Evolutionary conservation across 1,140 invertebrate genomes (phyloP), one percentile per base, ranked within the genome.

Genomic region (Pseudoatta argentina): DNA sequence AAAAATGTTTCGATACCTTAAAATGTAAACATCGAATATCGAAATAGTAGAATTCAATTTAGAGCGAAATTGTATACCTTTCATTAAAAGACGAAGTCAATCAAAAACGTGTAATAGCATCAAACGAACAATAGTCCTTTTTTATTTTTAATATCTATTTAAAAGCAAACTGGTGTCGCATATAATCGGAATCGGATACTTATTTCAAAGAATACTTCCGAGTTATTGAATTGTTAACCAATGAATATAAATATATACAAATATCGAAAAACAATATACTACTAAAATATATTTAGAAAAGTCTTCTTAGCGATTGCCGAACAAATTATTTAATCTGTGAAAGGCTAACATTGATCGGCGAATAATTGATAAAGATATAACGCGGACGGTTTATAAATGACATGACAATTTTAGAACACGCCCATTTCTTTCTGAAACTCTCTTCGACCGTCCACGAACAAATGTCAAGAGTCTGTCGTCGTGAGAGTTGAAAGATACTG

Each of bases 401-500:
- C 18, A 12, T 8, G 12, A 21, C 44, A 61, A 83, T 83, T 83
- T 75, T 83, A 61, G 57, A 48, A 34, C 12, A 14, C 3, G 0
- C 8, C n/a, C 10, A 61, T 48, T 3, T 75, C 18, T 30, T 24
- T 75, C 18, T 2, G 7, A 61, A 61, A 75, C 6, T 73, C 44
- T 51, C 2, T 24, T 10, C 3, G 67, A 53, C 4, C 0, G 12
- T 39, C 51, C 21, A 16, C 21, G 10, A 1, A 24, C 53, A 63
- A 83, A 83, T 73, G 55, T 83, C 79, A 73, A 73, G 71, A 4
- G 55, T 73, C 34, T 61, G n/a, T 82, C 53, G 18, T 16, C 39
- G 5, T 3, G 27, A 7, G 12, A 73, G 39, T 48, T 27, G n/a
- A 14, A 73, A 48, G 55, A 73, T 44, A 51, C 30, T 18, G 21